Conservation (phyloP, 2,888 invertebrate genomes). For the Hirudinaria manillensis region DNA sequence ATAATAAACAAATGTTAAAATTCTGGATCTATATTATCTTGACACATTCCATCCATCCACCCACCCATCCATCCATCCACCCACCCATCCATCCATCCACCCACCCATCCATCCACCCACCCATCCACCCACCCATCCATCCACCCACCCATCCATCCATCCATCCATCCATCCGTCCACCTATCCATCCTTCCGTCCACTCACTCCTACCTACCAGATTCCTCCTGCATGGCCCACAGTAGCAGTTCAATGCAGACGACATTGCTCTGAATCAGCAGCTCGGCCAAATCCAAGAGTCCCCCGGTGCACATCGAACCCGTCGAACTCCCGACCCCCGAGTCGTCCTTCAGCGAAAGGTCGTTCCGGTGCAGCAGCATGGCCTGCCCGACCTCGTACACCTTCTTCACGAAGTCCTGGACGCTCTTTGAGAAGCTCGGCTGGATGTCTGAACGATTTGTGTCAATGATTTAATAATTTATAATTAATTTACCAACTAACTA, state of each 20-base stretch:
- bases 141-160: too few species aligned
- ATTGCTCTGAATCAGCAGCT: conserved; percentile 86
- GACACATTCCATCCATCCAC: neutral
- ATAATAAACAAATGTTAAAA: neutral
- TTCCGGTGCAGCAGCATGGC: conserved; percentile 66
- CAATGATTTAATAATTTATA: too few species aligned
- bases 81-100: conserved; percentile 3
- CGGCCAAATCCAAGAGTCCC: conserved; percentile 45
- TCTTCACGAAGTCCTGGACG: conserved; percentile 81
- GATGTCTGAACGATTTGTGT: conserved; percentile 60
- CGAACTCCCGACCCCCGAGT: neutral
- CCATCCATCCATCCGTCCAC: conserved; percentile 19
- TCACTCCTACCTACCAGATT: conserved; percentile 64
- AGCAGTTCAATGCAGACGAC: conserved; percentile 93
- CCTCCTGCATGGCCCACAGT: conserved; percentile 95
- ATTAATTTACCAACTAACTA: too few species aligned
- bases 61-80: conserved; percentile 6
- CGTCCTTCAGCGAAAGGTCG: neutral
- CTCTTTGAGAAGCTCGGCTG: conserved; percentile 81
- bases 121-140: too few species aligned
- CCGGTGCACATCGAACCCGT: conserved; percentile 14
- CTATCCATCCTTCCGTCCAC: neutral
- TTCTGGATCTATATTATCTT: neutral
- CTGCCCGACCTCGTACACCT: conserved; percentile 82
- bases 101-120: conserved; percentile 2